Conservation (phyloP, 2,888 invertebrate species). For the Campoplex capitator region DNA sequence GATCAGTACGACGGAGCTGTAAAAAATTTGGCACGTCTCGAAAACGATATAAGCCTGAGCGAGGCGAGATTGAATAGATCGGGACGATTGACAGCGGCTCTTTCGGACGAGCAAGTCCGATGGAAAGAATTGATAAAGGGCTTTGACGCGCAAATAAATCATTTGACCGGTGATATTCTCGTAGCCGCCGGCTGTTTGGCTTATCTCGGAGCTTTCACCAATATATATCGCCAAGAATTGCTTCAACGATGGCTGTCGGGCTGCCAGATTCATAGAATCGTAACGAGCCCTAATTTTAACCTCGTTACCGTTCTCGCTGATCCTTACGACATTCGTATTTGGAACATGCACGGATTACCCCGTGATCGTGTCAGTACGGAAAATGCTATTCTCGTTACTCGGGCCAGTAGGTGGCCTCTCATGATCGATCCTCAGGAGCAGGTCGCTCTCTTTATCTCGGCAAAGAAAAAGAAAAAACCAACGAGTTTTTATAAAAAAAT, state of each 20-base stretch:
- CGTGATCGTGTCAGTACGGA: constrained; percentile 95
- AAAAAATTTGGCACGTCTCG: constrained; percentile 90
- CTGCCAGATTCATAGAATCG: constrained; percentile 89
- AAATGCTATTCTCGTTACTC: constrained; percentile 95
- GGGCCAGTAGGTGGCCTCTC: constrained; percentile 93
- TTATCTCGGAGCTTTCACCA: constrained; percentile 96
- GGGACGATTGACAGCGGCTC: constrained; percentile 93
- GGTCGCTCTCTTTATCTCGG: constrained; percentile 83
- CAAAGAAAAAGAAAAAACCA: too few relatives aligned
- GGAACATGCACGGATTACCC: constrained; percentile 96
- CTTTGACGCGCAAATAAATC: constrained; percentile 89
- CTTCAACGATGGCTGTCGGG: constrained; percentile 89
- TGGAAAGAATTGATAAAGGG: constrained; percentile 92
- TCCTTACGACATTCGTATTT: constrained; percentile 93
- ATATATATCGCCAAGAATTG: constrained; percentile 89
- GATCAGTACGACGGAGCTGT: constrained; percentile 90
- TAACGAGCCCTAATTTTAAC: constrained; percentile 89
- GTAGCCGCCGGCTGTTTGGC: constrained; percentile 95
- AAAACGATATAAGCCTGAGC: constrained; percentile 91
- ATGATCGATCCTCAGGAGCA: constrained; percentile 98
- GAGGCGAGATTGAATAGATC: constrained; percentile 92
- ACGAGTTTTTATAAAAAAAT: too few relatives aligned
- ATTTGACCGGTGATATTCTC: constrained; percentile 94
- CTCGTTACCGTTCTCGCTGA: constrained; percentile 91
- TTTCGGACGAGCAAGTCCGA: constrained; percentile 93